Evolutionary conservation across 2,797 vertebrate species (phyloP).

Genomic region (Telmatherina bonti): DNA sequence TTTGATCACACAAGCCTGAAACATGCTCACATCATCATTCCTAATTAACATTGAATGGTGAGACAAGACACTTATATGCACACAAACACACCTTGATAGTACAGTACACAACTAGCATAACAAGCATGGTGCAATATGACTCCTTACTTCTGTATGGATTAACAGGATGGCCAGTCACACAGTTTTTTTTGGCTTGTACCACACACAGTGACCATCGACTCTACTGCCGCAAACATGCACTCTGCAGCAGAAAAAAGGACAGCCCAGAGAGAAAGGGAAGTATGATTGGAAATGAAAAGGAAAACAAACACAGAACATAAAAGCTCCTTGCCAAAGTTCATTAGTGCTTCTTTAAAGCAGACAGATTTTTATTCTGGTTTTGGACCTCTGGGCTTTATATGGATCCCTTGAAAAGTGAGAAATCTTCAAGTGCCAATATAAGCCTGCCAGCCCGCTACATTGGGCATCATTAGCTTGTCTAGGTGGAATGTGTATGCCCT

Average conservation of each 20-base stretch:
- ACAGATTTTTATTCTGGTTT: constrained; percentile 1
- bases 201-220: constrained; percentile 52
- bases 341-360: too few species aligned
- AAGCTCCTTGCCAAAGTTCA: constrained; percentile 9
- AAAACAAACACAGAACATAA: constrained; percentile 33
- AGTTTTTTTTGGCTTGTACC: constrained; percentile 48
- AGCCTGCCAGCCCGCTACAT: constrained; percentile 17
- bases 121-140: constrained; percentile 50
- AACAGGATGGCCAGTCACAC: constrained; percentile 65
- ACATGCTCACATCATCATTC: constrained; percentile 59
- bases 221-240: constrained; percentile 19
- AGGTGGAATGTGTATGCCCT: constrained; percentile 16
- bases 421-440: constrained; percentile 28
- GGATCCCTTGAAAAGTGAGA: constrained; percentile 37
- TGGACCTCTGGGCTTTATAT: constrained; percentile 1
- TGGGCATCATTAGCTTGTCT: constrained; percentile 28
- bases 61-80: constrained; percentile 51
- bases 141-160: constrained; percentile 63
- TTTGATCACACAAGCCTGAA: constrained; percentile 70
- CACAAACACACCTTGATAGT: constrained; percentile 44
- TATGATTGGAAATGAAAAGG: constrained; percentile 31
- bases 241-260: constrained; percentile 16
- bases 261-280: constrained; percentile 13
- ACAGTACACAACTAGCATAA: constrained; percentile 16
- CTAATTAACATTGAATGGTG: constrained; percentile 73